Evolutionary conservation across 1,140 invertebrate species (phyloP).

Genomic region (Lasaia peninsularis): DNA sequence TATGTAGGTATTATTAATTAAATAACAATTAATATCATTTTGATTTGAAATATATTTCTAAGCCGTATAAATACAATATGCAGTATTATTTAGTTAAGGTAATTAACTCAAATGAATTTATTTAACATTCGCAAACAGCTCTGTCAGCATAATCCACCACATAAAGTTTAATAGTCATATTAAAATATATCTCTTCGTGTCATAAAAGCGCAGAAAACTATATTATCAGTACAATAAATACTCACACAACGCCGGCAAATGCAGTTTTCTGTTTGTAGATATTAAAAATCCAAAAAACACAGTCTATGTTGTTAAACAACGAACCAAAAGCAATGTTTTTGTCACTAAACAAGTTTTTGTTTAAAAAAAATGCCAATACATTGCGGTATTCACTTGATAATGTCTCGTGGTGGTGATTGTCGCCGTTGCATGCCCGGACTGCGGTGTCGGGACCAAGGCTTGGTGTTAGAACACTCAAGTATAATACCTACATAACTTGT

Average conservation of each 20-base stretch:
- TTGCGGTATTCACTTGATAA: slow-evolving; percentile 26
- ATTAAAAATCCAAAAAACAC: slow-evolving; percentile 7
- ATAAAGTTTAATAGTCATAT: background rate
- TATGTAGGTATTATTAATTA: too few relatives aligned
- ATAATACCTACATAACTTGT: slow-evolving; percentile 32
- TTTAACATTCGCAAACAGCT: too few relatives aligned
- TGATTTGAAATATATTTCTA: too few relatives aligned
- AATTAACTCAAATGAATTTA: too few relatives aligned
- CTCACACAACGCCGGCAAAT: slow-evolving; percentile 30
- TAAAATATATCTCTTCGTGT: background rate
- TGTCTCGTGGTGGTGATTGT: slow-evolving; percentile 23
- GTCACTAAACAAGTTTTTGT: slow-evolving; percentile 27
- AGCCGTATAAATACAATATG: too few relatives aligned
- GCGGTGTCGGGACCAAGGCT: slow-evolving; percentile 14
- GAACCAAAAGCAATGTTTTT: slow-evolving; percentile 23
- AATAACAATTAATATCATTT: too few relatives aligned
- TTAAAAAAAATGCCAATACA: slow-evolving; percentile 33
- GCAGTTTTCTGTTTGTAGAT: slow-evolving; percentile 17
- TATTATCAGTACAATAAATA: slow-evolving; percentile 31
- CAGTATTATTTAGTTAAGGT: too few relatives aligned
- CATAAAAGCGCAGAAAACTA: slow-evolving; percentile 2
- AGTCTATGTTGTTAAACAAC: slow-evolving; percentile 25
- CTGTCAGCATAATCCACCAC: too few relatives aligned
- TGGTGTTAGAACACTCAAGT: slow-evolving; percentile 28
- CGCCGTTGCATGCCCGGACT: slow-evolving; percentile 23